Evolutionary conservation across 1,140 invertebrate species (phyloP), one percentile per base, ranked within the genome.

Genomic region (Pomphorhynchus laevis): DNA sequence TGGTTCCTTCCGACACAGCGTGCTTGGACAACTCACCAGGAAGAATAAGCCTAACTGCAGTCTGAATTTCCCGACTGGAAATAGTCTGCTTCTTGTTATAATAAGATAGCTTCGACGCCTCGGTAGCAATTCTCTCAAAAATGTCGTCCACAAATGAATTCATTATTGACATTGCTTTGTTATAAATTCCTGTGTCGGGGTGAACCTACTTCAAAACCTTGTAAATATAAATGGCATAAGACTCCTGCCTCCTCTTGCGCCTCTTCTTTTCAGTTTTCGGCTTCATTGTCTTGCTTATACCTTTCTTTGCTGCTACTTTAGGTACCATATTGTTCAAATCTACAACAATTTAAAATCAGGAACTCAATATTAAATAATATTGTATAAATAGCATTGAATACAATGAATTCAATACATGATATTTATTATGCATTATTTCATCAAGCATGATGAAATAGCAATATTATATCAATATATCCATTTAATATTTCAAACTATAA

Each of bases 151-250:
- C 53, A 44, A 58, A 56, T 23, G 50, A 51, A 47, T 56, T 53
- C 53, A 55, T 54, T 39, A 52, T 51, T 14, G 46, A 48, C 53
- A 54, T 54, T 23, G 52, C 53, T 38, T 53, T 53, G 45, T 45
- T 47, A 18, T 65, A 68, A 31, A 71, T 65, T 22, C 68, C 67
- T 40, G 64, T 69, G 47, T 67, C 62, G 2, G 66, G 66, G 50
- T 69, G 69, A 55, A 69, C 67, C 49, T 69, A 65, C 47, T 69
- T 67, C 48, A 72, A 48, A 12, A 71, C 59, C 48, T 69, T 70
- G 53, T 66, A 68, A 16, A 69, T 60, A 53, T 70, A 71, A 38
- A 67, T 66, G 12, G 34, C 25, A 32, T 46, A 45, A 8, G 18
- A 39, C 34, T 46, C 39, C 20, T 38, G 38, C 25, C 45, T 16